Evolutionary conservation across 2,113 vertebrate species (phyloP).

Genomic region (Pituophis catenifer): DNA sequence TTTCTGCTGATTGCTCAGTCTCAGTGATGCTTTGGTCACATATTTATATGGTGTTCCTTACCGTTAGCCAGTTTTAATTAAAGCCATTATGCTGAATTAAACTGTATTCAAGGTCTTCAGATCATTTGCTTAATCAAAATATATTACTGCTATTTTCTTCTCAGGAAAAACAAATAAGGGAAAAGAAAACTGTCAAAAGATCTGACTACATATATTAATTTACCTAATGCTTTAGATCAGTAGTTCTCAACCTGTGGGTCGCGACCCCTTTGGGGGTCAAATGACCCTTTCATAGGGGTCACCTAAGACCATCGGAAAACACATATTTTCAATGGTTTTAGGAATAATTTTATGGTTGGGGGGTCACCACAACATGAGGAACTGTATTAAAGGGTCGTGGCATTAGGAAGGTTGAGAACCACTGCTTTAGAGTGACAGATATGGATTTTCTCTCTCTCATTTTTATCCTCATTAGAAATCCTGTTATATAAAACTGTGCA

Average conservation of each 20-base stretch:
- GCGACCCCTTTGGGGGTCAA: too few species aligned
- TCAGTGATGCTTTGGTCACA: not conserved
- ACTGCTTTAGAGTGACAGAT: too few species aligned
- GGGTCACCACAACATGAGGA: too few species aligned
- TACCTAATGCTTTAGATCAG: not conserved
- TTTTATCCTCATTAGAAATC: not conserved
- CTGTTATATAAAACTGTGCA: not conserved
- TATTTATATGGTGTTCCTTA: not conserved
- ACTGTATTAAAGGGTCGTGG: too few species aligned
- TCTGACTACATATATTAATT: not conserved
- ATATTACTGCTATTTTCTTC: not conserved
- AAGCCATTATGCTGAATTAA: not conserved
- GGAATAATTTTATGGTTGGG: too few species aligned
- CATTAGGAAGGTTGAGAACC: too few species aligned
- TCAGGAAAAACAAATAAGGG: not conserved
- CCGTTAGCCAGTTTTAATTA: not conserved
- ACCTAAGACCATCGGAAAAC: too few species aligned
- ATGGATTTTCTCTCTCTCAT: too few species aligned
- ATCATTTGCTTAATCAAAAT: not conserved
- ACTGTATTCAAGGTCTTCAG: not conserved
- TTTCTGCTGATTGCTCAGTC: not conserved
- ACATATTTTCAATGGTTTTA: too few species aligned
- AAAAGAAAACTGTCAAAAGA: not conserved
- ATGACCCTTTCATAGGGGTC: too few species aligned
- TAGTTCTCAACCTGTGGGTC: too few species aligned